Evolutionary conservation across 2,797 vertebrate genomes (phyloP), one percentile per base, ranked within the genome.

Genomic region (Tenualosa ilisha): DNA sequence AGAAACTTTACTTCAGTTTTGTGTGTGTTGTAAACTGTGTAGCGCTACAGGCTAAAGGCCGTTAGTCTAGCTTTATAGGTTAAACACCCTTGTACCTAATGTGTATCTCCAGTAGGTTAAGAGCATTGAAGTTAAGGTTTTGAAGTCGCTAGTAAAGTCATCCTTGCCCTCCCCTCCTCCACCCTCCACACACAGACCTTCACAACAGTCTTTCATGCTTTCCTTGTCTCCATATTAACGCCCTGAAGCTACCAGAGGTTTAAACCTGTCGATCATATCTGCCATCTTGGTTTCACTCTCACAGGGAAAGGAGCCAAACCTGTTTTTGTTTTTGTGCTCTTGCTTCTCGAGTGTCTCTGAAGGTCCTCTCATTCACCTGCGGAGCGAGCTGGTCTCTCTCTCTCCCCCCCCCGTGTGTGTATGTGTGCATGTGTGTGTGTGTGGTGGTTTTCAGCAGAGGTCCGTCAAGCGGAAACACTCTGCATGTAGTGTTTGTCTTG

Each of bases 341-440:
- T 15, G 31, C 17, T 46, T 68, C 24, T 68, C 26, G 26, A 22
- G 72, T 46, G 72, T 46, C 20, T 79, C 46, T 46, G 17, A 79
- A 46, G 37, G 6, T 6, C 40, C 37, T 79, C 72, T 79, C 40
- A 46, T 7, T 40, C 68, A 43, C 68, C 72, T 37, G 72, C 17
- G 2, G 37, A 79, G 40, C 37, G 6, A 5, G 72, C 37, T 46
- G 72, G 37, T 75, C 11, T 79, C 15, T 79, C 46, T 49, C 46
- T 49, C 46, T 49, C n/a, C n/a, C n/a, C n/a, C n/a, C n/a, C n/a
- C n/a, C n/a, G n/a, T n/a, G n/a, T n/a, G n/a, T 46, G 26, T 72
- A 72, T 81, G 84, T 84, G 24, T 84, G 83, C 26, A 46, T 79
- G 68, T 72, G 26, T 26, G 68, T 72, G 37, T 20, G 13, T 43